These are phyloP conservation scores for Sebastes paucispinis DNA, from an alignment of 2,797 vertebrate species.

Conservation along the genomic window DNA sequence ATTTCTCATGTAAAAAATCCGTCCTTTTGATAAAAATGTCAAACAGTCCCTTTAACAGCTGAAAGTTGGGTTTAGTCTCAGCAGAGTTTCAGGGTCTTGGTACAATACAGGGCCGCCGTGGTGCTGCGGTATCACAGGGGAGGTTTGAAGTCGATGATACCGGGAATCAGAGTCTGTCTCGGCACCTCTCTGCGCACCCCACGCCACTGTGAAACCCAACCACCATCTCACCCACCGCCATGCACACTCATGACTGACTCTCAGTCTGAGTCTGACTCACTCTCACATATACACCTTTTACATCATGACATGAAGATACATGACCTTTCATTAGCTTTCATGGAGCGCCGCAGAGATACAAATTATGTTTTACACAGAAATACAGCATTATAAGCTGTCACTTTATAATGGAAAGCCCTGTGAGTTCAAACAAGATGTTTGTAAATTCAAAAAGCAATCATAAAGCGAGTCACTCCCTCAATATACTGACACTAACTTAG, in stretches of 20 bases:
- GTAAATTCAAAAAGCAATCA: neutral
- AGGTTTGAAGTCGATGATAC: constrained; percentile 72
- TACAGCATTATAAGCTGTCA: neutral
- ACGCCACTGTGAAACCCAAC: constrained; percentile 75
- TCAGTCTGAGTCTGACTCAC: constrained; percentile 81
- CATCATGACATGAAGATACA: constrained; percentile 51
- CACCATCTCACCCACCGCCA: constrained; percentile 55
- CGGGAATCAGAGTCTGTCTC: constrained; percentile 68
- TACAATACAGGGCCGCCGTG: constrained; percentile 74
- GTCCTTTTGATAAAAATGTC: constrained; percentile 45
- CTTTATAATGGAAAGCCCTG: neutral
- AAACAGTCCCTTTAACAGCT: constrained; percentile 43
- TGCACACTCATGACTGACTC: constrained; percentile 83
- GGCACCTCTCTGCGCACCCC: constrained; percentile 55
- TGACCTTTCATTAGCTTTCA: constrained; percentile 68
- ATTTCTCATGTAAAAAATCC: constrained; percentile 15
- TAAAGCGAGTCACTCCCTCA: neutral
- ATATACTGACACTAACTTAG: neutral
- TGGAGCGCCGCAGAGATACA: constrained; percentile 9
- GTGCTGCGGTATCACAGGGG: constrained; percentile 77
- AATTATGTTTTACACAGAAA: neutral
- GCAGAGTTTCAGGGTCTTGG: constrained; percentile 66
- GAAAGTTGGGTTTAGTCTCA: constrained; percentile 34
- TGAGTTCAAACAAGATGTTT: neutral
- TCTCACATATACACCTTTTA: constrained; percentile 54